Evolutionary conservation across 2,113 vertebrate species (phyloP).

Genomic region (Drymodes brunneopygia): DNA sequence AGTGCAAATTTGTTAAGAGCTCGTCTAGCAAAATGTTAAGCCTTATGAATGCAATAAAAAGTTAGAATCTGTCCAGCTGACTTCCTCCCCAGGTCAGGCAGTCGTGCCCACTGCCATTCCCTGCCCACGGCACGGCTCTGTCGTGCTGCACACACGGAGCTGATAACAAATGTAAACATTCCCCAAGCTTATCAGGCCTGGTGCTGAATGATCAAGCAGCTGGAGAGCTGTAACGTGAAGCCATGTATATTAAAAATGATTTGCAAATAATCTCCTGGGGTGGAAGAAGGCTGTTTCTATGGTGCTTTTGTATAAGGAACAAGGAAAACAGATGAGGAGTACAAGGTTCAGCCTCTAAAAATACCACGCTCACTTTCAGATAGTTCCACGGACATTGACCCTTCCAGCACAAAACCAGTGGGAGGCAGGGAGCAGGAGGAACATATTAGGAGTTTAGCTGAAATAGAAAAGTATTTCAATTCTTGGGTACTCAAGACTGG

Average conservation of each 20-base stretch:
- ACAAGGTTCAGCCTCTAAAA: slow-evolving; percentile 52
- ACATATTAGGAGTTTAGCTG: not conserved
- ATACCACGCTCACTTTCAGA: slow-evolving; percentile 3
- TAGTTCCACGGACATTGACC: not conserved
- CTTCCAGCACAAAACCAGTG: not conserved
- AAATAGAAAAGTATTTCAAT: not conserved
- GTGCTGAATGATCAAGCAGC: slow-evolving; percentile 3
- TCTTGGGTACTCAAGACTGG: not conserved
- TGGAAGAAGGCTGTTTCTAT: slow-evolving; percentile 43
- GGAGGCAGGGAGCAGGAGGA: not conserved
- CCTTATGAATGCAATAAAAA: not conserved
- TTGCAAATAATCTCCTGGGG: slow-evolving; percentile 38
- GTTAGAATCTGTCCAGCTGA: not conserved
- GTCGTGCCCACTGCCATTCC: not conserved
- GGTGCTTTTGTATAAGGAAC: slow-evolving; percentile 14
- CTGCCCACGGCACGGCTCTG: not conserved
- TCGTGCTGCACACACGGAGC: not conserved
- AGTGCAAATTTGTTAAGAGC: not conserved
- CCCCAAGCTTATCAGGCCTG: slow-evolving; percentile 1
- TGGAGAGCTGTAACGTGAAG: slow-evolving; percentile 23
- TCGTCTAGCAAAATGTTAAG: not conserved
- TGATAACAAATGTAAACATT: slow-evolving; percentile 19
- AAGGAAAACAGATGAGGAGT: not conserved
- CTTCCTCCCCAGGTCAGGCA: not conserved
- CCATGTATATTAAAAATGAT: not conserved